Conservation (phyloP, 64 coral and sea anemone genomes). For the Cladopsammia gracilis region DNA sequence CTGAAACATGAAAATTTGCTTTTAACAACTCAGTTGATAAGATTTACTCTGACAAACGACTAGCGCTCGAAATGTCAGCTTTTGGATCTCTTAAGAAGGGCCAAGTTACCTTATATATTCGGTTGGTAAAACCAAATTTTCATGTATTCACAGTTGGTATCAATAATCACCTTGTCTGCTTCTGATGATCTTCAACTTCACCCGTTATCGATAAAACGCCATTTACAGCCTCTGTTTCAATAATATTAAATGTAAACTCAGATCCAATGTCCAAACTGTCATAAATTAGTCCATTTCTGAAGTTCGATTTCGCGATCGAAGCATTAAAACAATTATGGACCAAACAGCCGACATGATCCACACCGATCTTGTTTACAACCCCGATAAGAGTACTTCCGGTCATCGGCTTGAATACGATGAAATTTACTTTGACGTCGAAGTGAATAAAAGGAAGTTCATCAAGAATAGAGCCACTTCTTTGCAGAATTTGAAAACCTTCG, state of each 20-base stretch:
- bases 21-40: too few relatives aligned
- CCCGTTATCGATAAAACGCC: slow-evolving; percentile 92
- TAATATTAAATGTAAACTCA: slow-evolving; percentile 84
- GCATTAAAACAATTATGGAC: slow-evolving; percentile 96
- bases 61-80: too few relatives aligned
- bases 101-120: too few relatives aligned
- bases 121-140: too few relatives aligned
- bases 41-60: too few relatives aligned
- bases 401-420: slow-evolving; percentile 88
- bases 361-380: slow-evolving; percentile 85
- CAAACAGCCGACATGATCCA: slow-evolving; percentile 89
- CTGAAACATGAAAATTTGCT: too few relatives aligned
- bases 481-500: slow-evolving; percentile 74
- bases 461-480: slow-evolving; percentile 65
- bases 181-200: slow-evolving; percentile 34
- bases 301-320: slow-evolving; percentile 61
- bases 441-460: slow-evolving; percentile 86
- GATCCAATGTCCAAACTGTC: slow-evolving; percentile 77
- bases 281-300: slow-evolving; percentile 66
- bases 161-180: background rate
- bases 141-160: too few relatives aligned
- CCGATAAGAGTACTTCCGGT: slow-evolving; percentile 81
- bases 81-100: too few relatives aligned
- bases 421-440: slow-evolving; percentile 86
- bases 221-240: slow-evolving; percentile 72